Evolutionary conservation across 2,797 vertebrate genomes (phyloP).

Genomic region (Poeciliopsis infans): DNA sequence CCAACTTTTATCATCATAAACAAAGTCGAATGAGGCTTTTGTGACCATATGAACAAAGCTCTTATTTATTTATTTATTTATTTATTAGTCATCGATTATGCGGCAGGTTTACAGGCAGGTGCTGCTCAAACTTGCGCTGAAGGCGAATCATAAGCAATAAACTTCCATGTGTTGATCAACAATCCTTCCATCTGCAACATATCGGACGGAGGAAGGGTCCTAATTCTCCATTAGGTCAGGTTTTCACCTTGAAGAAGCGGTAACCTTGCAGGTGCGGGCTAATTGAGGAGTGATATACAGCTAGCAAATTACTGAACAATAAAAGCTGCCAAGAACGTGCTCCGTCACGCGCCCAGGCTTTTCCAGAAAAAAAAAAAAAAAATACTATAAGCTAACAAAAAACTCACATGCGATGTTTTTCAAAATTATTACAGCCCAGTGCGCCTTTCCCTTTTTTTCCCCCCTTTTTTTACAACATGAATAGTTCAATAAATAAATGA

Average conservation of each 20-base stretch:
- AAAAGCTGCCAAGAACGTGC: constrained; percentile 39
- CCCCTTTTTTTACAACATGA: not conserved
- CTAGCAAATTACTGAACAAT: constrained; percentile 51
- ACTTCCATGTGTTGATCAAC: not conserved
- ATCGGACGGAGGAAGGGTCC: not conserved
- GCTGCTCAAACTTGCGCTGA: constrained; percentile 44
- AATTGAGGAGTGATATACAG: constrained; percentile 47
- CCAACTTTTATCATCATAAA: constrained; percentile 4
- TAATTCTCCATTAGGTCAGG: constrained; percentile 11
- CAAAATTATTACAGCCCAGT: not conserved
- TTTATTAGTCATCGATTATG: constrained; percentile 11
- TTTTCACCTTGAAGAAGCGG: constrained; percentile 55
- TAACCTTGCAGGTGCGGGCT: constrained; percentile 65
- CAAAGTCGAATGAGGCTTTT: not conserved
- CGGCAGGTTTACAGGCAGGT: constrained; percentile 37
- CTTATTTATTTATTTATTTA: constrained; percentile 20
- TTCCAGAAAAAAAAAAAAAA: not conserved
- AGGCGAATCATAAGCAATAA: constrained; percentile 8
- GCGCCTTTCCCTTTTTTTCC: not conserved
- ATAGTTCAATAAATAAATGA: not conserved
- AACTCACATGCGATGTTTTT: constrained; percentile 32
- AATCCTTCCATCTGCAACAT: not conserved
- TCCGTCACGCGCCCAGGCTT: constrained; percentile 32
- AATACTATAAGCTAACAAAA: not conserved
- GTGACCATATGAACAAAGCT: constrained; percentile 1